Percentiles rank a stretch among this genome's conserved stretches.
These are phyloP conservation scores for Aselliscus stoliczkanus DNA, from an alignment of 2,797 vertebrate species.

Conservation along the genomic window DNA sequence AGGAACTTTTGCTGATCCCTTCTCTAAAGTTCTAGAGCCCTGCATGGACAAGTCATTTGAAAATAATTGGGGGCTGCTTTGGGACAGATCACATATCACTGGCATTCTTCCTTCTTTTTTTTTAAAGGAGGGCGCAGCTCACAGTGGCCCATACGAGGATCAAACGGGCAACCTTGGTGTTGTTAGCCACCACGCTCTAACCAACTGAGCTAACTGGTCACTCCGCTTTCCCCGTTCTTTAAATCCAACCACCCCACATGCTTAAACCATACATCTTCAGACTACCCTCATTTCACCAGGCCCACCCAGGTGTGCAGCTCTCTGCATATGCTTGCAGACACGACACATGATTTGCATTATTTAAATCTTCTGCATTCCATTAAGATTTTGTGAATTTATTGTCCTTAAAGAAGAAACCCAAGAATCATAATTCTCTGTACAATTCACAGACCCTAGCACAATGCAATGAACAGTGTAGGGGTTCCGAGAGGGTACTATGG, in stretches of 20 bases:
- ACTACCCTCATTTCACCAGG: neutral
- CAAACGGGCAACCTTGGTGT: too few relatives aligned
- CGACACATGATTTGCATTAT: neutral
- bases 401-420: neutral
- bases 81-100: neutral
- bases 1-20: neutral
- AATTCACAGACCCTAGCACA: too few relatives aligned
- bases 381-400: neutral
- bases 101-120: neutral
- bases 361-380: neutral
- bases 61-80: neutral
- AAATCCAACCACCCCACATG: neutral
- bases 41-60: too few relatives aligned
- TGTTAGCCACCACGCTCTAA: too few relatives aligned
- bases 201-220: too few relatives aligned
- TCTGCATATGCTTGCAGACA: neutral
- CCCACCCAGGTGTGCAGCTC: neutral
- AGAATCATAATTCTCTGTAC: neutral
- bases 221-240: neutral
- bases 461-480: neutral
- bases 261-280: neutral
- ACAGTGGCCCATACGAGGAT: too few relatives aligned
- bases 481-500: rapidly evolving
- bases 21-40: neutral
- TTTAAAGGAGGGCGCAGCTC: too few relatives aligned